These are phyloP conservation scores for Spisula subtruncata DNA, from an alignment of 2,888 invertebrate genomes.

Conservation along the genomic window DNA sequence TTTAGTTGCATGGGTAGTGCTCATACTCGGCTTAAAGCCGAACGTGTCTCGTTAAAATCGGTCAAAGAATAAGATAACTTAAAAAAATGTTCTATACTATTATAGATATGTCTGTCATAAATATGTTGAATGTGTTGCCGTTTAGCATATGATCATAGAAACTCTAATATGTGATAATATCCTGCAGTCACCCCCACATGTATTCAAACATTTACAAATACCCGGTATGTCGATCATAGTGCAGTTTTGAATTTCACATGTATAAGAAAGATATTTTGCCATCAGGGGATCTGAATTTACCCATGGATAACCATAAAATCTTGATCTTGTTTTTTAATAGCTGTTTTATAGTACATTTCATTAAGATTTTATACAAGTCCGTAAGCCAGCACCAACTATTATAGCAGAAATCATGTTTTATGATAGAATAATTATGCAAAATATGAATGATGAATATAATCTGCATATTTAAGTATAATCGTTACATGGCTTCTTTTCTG, in stretches of 20 bases:
- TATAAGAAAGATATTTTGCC: neutral
- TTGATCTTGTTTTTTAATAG: neutral
- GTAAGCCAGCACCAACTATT: neutral
- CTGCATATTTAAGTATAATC: neutral
- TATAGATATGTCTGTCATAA: no score
- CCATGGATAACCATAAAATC: neutral
- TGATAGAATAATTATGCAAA: slow-evolving; percentile 13
- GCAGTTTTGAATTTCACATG: neutral
- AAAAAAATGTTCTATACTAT: no score
- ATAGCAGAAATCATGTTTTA: neutral
- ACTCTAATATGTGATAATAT: no score
- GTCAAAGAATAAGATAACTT: no score
- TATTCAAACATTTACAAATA: no score
- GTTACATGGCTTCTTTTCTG: neutral
- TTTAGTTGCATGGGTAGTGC: no score
- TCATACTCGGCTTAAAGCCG: no score
- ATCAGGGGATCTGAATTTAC: neutral
- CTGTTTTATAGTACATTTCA: neutral
- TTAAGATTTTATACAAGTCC: neutral
- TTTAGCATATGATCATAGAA: no score
- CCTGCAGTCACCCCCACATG: no score
- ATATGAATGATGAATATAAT: neutral
- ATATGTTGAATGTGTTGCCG: no score
- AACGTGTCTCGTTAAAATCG: no score
- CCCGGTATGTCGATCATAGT: neutral